A percentile compares a stretch with the other conserved stretches of the same genome.
Evolutionary conservation across 2,888 invertebrate species (phyloP).

Genomic region (Diploptera punctata): DNA sequence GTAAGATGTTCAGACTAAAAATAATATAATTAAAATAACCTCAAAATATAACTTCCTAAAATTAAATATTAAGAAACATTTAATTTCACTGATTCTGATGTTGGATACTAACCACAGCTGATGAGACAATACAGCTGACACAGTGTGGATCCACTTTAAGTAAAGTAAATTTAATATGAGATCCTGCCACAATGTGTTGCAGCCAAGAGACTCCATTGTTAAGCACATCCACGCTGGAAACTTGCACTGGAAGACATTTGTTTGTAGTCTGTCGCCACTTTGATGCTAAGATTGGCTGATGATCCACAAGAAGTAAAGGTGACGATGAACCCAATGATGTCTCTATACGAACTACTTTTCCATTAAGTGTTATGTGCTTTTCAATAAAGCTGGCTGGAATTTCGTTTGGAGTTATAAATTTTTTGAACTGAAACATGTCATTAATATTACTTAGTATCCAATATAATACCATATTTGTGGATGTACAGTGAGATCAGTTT

Average conservation of each 20-base stretch:
- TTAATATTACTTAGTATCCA: too few species aligned
- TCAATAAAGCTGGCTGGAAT: conserved; percentile 55
- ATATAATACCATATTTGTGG: too few species aligned
- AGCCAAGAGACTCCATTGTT: conserved; percentile 64
- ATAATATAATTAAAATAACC: too few species aligned
- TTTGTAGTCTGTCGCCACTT: conserved; percentile 49
- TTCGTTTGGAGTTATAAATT: conserved; percentile 54
- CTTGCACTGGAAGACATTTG: conserved; percentile 58
- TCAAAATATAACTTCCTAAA: too few species aligned
- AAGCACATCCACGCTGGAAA: conserved; percentile 59
- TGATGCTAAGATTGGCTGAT: conserved; percentile 52
- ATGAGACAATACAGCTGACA: conserved; percentile 34
- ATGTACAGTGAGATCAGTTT: too few species aligned
- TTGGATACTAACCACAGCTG: conserved; percentile 6
- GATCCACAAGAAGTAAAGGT: conserved; percentile 54
- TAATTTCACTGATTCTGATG: too few species aligned
- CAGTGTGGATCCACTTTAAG: conserved; percentile 48
- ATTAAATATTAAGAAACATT: too few species aligned
- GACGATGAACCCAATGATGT: conserved; percentile 50
- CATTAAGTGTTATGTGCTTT: conserved; percentile 52
- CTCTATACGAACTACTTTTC: conserved; percentile 54
- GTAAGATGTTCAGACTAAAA: too few species aligned
- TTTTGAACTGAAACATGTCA: conserved; percentile 54
- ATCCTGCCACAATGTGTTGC: conserved; percentile 61
- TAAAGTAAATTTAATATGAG: conserved; percentile 57